These are phyloP conservation scores for Drosophila trichaetosa DNA, from an alignment of 2,888 invertebrate species.

Conservation along the genomic window DNA sequence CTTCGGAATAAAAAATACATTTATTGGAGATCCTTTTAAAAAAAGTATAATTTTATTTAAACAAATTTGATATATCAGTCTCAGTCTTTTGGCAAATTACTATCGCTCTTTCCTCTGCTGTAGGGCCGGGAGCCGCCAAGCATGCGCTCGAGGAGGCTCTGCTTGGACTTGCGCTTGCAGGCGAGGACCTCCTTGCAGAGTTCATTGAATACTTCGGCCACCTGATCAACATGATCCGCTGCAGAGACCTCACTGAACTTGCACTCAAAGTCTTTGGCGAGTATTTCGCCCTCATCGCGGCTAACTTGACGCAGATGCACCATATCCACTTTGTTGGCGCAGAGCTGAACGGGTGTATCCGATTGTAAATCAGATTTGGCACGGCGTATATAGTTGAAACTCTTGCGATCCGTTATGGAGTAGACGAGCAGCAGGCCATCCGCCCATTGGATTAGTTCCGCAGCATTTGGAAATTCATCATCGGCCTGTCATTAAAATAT, in stretches of 20 bases:
- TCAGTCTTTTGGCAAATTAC: constrained; percentile 93
- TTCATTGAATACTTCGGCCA: constrained; percentile 94
- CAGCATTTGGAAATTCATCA: constrained; percentile 89
- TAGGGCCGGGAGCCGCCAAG: constrained; percentile 91
- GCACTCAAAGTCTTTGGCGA: constrained; percentile 95
- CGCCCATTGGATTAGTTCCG: constrained; percentile 93
- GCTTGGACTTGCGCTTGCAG: constrained; percentile 92
- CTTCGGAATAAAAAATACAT: neutral
- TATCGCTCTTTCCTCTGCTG: constrained; percentile 94
- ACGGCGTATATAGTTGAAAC: constrained; percentile 92
- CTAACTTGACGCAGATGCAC: constrained; percentile 95
- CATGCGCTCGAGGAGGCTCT: constrained; percentile 93
- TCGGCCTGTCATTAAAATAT: constrained; percentile 86
- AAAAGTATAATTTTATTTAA: constrained; percentile 52
- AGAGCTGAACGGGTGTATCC: constrained; percentile 92
- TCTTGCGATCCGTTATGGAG: constrained; percentile 94
- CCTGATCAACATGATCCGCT: constrained; percentile 93
- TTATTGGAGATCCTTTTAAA: constrained; percentile 9
- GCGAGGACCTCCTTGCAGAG: constrained; percentile 93
- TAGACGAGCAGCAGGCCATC: constrained; percentile 95
- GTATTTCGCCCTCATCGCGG: constrained; percentile 93
- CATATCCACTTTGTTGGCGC: constrained; percentile 96
- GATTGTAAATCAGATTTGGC: constrained; percentile 89
- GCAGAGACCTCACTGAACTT: constrained; percentile 95
- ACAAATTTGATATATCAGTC: constrained; percentile 44